A percentile compares a stretch with the other conserved stretches of the same genome.
These are phyloP conservation scores for Desmodus rotundus DNA, from an alignment of 2,113 vertebrate genomes.

Conservation along the genomic window DNA sequence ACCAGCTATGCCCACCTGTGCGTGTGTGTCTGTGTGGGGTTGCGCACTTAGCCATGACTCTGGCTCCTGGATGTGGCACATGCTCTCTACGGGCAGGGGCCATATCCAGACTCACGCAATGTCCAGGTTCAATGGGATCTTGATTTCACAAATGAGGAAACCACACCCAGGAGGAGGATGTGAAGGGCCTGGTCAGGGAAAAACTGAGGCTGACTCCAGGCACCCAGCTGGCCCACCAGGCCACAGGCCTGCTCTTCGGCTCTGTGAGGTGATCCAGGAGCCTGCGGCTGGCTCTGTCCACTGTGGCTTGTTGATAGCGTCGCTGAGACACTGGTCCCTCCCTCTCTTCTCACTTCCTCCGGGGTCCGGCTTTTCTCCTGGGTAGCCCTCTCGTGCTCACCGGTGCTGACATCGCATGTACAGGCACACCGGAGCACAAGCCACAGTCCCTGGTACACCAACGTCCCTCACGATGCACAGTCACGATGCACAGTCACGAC, in stretches of 20 bases:
- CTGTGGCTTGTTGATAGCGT: not conserved
- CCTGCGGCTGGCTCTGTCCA: not conserved
- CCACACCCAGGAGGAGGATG: not conserved
- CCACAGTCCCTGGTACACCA: fast-evolving
- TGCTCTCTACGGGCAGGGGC: not conserved
- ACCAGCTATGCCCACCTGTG: not conserved
- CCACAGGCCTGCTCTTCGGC: not conserved
- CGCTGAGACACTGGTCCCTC: not conserved
- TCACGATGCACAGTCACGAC: too few relatives aligned
- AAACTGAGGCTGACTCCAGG: not conserved
- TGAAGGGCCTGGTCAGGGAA: not conserved
- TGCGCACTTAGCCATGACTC: not conserved
- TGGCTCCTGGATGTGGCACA: not conserved
- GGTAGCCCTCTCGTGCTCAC: fast-evolving
- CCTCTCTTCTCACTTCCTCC: not conserved
- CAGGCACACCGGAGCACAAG: not conserved
- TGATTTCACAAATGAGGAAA: not conserved
- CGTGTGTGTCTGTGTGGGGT: not conserved
- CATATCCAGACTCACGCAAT: not conserved
- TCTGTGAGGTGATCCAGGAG: not conserved
- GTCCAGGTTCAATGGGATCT: not conserved
- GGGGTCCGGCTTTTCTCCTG: not conserved
- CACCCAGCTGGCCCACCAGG: too few relatives aligned
- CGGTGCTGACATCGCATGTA: fast-evolving
- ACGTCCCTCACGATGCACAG: fast-evolving